Evolutionary conservation across 2,797 vertebrate genomes (phyloP), one percentile per base, ranked within the genome.

Genomic region (Molossus molossus): DNA sequence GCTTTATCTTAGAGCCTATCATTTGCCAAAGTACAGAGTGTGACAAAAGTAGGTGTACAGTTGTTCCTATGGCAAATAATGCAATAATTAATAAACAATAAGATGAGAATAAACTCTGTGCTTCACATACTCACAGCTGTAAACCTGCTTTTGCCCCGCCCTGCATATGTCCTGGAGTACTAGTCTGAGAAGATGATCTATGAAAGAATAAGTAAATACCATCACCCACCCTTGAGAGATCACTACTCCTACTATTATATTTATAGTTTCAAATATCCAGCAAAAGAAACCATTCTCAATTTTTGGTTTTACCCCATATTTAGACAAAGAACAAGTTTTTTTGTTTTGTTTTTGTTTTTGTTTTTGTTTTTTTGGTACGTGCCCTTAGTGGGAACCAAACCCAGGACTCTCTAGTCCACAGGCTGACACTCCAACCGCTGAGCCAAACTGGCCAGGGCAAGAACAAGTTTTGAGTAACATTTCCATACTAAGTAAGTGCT

Each of bases 211-310:
- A 45, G 40, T 45, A 25, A 14, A 9, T 17, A 58, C 10, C 11
- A 50, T 57, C 40, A 53, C 23, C 10, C 23, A 79, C 1, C 0
- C 7, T 50, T 0, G 4, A 82, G 17, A 62, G 12, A 15, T 53
- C 53, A 27, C 12, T 65, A 75, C 20, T 80, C 17, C 55, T 64
- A n/a, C 15, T 27, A 76, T 3, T 90, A 9, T n/a, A 87, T 10
- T 55, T 2, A 50, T 45, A 83, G 53, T 50, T 93, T 79, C 64
- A 75, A 88, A 72, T 76, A 94, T 45, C 23, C 50, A 90, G 37
- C 58, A 75, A 75, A 70, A 91, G 57, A 3, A 67, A 83, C 45
- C 4, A 65, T 40, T 37, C 2, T 84, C 60, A 37, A 57, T 48
- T 60, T 60, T 65, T 53, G 18, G 4, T 60, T 92, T 45, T 50